These are phyloP conservation scores for Scophthalmus maximus DNA, from an alignment of 2,113 vertebrate species.

Conservation along the genomic window DNA sequence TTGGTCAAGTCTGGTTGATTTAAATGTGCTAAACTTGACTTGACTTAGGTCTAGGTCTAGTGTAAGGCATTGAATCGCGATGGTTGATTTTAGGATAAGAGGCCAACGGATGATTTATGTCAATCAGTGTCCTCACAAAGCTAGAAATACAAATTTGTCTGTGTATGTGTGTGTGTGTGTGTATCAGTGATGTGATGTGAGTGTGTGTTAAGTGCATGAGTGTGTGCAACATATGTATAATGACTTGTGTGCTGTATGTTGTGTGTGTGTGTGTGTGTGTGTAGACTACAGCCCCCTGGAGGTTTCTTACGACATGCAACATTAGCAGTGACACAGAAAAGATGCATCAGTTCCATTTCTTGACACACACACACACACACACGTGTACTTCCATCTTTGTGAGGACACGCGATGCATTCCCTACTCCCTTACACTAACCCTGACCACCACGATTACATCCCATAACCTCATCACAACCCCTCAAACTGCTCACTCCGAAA, in stretches of 20 bases:
- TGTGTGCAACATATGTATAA: constrained; percentile 19
- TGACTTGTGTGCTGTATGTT: constrained; percentile 17
- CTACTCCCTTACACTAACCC: background rate
- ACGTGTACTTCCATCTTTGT: background rate
- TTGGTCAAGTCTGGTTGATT: no score
- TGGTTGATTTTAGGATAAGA: no score
- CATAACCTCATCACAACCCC: no score
- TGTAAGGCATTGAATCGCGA: no score
- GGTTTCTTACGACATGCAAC: constrained; percentile 63
- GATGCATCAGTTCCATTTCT: constrained; percentile 65
- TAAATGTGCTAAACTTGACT: no score
- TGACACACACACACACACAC: constrained; percentile 16
- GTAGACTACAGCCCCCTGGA: constrained; percentile 54
- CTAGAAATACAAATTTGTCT: no score
- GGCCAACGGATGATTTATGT: no score
- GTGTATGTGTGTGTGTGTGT: constrained; percentile 5
- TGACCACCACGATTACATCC: no score
- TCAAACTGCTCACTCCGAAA: background rate
- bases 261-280: constrained; percentile 19
- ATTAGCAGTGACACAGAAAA: constrained; percentile 79
- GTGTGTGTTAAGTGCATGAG: constrained; percentile 1
- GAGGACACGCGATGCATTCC: background rate
- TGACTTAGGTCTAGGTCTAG: no score
- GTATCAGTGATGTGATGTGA: background rate
- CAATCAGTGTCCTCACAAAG: no score